Evolutionary conservation across 2,113 vertebrate species (phyloP).

Genomic region (Chaenocephalus aceratus): DNA sequence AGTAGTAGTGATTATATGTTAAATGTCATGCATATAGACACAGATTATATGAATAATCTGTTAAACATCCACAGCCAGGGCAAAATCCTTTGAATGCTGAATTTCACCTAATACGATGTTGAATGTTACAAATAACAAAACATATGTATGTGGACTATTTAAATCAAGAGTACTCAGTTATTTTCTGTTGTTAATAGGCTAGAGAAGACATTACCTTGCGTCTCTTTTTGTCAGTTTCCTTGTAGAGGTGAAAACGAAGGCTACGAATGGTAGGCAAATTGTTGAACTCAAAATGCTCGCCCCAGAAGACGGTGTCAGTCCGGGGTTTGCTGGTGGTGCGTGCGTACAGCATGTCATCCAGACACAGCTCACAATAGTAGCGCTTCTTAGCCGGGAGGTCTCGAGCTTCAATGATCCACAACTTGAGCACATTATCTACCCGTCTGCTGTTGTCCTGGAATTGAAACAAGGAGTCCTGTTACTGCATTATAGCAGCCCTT

Average conservation of each 20-base stretch:
- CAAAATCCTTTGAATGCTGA: neutral
- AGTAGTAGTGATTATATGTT: too few species aligned
- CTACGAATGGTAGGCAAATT: slow-evolving; percentile 95
- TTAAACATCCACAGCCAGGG: too few species aligned
- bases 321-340: slow-evolving; percentile 98
- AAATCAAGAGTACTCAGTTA: too few species aligned
- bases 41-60: too few species aligned
- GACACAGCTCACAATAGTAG: slow-evolving; percentile 97
- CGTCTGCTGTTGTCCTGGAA: slow-evolving; percentile 95
- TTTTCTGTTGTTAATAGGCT: too few species aligned
- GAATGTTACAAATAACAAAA: too few species aligned
- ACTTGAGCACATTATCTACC: slow-evolving; percentile 95
- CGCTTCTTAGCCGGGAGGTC: slow-evolving; percentile 97
- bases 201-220: slow-evolving; percentile 84
- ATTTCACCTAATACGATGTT: too few species aligned
- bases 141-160: too few species aligned
- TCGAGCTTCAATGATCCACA: slow-evolving; percentile 97
- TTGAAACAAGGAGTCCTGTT: slow-evolving; percentile 62
- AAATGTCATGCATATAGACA: too few species aligned
- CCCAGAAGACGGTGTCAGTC: slow-evolving; percentile 97
- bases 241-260: slow-evolving; percentile 96
- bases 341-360: slow-evolving; percentile 97
- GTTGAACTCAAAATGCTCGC: slow-evolving; percentile 98
- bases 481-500: slow-evolving; percentile 72
- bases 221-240: slow-evolving; percentile 97